Base-by-base conservation (phyloP, 2,797 vertebrate species). In the Podarcis siculus region DNA sequence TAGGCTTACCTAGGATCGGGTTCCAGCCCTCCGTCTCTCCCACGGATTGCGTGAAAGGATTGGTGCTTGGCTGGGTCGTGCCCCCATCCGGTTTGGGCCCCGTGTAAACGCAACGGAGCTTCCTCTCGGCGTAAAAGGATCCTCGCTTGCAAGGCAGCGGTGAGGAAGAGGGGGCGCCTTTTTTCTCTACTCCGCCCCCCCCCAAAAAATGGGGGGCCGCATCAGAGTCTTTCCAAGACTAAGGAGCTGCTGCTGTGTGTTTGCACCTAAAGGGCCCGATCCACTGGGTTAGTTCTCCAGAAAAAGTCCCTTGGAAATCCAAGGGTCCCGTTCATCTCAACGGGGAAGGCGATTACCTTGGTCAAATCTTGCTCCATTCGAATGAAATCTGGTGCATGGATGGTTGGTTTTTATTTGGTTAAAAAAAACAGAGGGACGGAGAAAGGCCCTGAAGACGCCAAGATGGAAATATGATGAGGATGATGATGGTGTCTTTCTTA, bases 191-290 rank as follows among this genome's bases (percentile, higher is more conserved):
- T 25, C 64, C 5, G 37, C 8, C 10, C 8, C 27, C 37, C 39
- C 61, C 1, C 7, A 21, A 42, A 5, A 49, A 3, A 15, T 1
- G 1, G 10, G 23, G 39, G 37, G 23, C 3, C 3, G 4, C 23
- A 37, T 80, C 49, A 55, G n/a, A 61, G 10, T 81, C 15, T 55
- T 55, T 64, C 58, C 23, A 27, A 37, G 32, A 37, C 13, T 35
- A 7, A 45, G 27, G 42, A 6, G 2, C 10, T 15, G 12, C 13
- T 30, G 67, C 2, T 69, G 30, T n/a, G 9, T 10, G 49, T 55
- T 55, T 55, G 21, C 3, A 2, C 17, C 45, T 73, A 73, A 35
- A 73, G 35, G 72, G 32, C 8, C 9, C 69, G 8, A 76, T 10
- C 73, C 23, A 25, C 37, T 21, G 2, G 76, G 25, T 27, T 55